phyloP scores from a whole-genome alignment of 2,888 invertebrate genomes.

The Thymelicus lineola region DNA sequence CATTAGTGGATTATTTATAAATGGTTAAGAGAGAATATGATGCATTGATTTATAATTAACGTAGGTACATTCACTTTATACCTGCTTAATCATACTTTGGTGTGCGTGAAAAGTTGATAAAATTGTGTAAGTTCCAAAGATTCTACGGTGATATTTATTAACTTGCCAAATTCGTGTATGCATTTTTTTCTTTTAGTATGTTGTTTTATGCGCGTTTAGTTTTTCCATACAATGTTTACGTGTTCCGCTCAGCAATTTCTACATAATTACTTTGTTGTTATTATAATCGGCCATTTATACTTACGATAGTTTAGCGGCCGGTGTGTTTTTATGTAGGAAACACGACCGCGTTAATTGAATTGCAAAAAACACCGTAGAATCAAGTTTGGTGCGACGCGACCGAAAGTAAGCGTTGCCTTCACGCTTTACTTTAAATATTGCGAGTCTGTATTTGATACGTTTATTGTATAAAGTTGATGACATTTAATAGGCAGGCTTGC shows the following conservation, averaged over 20 bases:
- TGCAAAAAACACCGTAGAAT: constrained; percentile 16
- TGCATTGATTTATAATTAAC: constrained; percentile 7
- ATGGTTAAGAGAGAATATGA: not conserved
- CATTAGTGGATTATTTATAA: not conserved
- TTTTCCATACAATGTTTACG: constrained; percentile 9
- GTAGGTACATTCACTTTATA: constrained; percentile 16
- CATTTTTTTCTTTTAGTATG: constrained; percentile 22
- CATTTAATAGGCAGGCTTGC: constrained; percentile 30
- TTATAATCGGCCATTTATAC: constrained; percentile 10
- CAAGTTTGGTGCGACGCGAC: constrained; percentile 10
- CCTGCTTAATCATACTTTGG: constrained; percentile 2
- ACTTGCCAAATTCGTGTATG: constrained; percentile 45
- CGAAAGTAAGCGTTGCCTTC: constrained; percentile 26
- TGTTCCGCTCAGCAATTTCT: constrained; percentile 20
- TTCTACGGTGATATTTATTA: constrained; percentile 47
- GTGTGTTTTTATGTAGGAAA: constrained; percentile 22
- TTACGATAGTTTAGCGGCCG: constrained; percentile 6
- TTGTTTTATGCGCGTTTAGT: constrained; percentile 26
- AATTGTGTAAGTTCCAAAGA: not conserved
- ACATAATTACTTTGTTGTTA: constrained; percentile 31
- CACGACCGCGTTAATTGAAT: constrained; percentile 5
- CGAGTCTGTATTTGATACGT: not conserved
- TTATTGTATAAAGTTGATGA: constrained; percentile 29
- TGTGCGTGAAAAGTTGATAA: constrained; percentile 22
- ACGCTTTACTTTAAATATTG: constrained; percentile 20